phyloP scores from a whole-genome alignment of 2,888 invertebrate genomes.

The Leucophenga montana region DNA sequence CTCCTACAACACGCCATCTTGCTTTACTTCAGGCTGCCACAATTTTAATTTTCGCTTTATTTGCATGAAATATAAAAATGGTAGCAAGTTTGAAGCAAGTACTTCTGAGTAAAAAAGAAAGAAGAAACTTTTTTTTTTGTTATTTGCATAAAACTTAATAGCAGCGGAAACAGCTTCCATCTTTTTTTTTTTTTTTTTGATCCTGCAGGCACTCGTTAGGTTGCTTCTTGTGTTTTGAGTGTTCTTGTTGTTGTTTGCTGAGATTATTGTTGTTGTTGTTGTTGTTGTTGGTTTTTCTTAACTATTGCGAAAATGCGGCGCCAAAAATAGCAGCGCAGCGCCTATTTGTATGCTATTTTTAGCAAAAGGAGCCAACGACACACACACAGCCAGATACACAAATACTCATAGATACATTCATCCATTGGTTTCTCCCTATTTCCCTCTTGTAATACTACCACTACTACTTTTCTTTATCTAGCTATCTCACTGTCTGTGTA shows the following conservation, averaged over 20 bases:
- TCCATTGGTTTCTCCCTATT: not conserved
- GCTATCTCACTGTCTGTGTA: not conserved
- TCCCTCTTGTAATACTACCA: too few relatives aligned
- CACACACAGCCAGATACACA: not conserved
- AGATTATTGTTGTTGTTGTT: not conserved
- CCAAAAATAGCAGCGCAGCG: constrained; percentile 18
- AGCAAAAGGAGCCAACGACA: not conserved
- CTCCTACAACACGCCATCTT: not conserved
- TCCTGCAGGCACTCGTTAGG: not conserved
- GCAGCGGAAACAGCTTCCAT: not conserved
- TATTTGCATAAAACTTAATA: constrained; percentile 9
- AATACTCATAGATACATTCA: not conserved
- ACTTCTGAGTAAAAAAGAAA: not conserved
- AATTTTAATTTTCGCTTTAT: constrained; percentile 23
- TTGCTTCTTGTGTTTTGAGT: too few relatives aligned
- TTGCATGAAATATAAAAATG: constrained; percentile 15
- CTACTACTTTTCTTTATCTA: not conserved
- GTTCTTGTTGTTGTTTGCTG: not conserved
- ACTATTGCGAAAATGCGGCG: constrained; percentile 8
- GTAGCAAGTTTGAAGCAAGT: not conserved
- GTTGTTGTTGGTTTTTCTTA: not conserved
- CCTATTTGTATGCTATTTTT: constrained; percentile 11
- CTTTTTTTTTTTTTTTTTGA: not conserved
- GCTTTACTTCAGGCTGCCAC: not conserved
- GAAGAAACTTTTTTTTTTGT: not conserved